Evolutionary conservation across 2,113 vertebrate species (phyloP), one percentile per base, ranked within the genome.

Genomic region (Oxyura jamaicensis): DNA sequence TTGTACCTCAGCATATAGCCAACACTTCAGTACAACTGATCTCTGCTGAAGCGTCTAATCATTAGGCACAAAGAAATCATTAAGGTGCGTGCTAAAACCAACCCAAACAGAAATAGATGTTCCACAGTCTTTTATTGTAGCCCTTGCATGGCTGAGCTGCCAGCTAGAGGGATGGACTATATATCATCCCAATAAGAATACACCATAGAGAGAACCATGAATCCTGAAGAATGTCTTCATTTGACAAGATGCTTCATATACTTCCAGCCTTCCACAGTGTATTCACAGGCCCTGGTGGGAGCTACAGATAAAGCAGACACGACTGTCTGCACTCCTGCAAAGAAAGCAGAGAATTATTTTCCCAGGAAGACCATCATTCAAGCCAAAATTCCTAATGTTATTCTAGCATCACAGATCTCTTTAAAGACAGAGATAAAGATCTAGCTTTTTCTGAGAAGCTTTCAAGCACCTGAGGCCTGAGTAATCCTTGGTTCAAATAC

Each of bases 281-380:
- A 99, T 55, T 98, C 98, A 48, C 93, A 90, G 78, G 97, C 97
- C 95, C 97, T 99, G 94, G 97, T 97, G 29, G 99, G 99, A 58
- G 98, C 99, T 44, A 96, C 97, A 0, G 99, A 99, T 85, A 99
- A 97, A 41, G 97, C 83, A 23, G 98, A 98, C 97, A 99, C 98
- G 13, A 98, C 97, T 35, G 69, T 97, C 88, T 98, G 97, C 69
- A 99, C 98, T 59, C 99, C 99, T 99, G 98, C 31, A 97, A 94
- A 69, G 63, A 66, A 92, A 83, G 73, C 36, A 85, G 50, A 81
- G 15, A 55, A 71, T 11, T 75, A 55, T 90, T 58, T 91, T 12
- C 83, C 77, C n/a, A 20, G 33, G 42, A 60, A 52, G 3, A 41
- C 44, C 35, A 46, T 14, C 4, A 44, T 33, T 56, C 26, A 13